A percentile compares a stretch with the other conserved stretches of the same genome.
Conservation (phyloP, 1,140 invertebrate species). For the Zaprionus lachaisei region DNA sequence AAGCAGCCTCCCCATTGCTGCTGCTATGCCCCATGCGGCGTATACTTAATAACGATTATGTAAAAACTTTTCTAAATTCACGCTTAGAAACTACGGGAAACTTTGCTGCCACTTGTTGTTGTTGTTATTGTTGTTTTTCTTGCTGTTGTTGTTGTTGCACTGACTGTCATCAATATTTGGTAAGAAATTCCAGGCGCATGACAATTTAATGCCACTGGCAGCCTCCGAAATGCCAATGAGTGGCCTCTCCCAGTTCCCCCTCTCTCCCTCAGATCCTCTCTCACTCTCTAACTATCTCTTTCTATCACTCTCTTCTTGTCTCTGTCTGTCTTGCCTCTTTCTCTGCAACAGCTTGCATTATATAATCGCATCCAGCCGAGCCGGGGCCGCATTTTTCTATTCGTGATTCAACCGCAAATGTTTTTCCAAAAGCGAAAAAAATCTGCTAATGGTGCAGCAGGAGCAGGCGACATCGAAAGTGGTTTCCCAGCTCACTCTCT, state of each 20-base stretch:
- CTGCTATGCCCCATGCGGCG: not conserved
- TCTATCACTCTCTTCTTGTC: conserved; percentile 28
- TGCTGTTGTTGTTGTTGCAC: not conserved
- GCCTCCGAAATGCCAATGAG: conserved; percentile 35
- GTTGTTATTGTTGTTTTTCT: not conserved
- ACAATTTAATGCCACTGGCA: conserved; percentile 64
- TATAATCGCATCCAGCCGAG: conserved; percentile 63
- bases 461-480: conserved; percentile 70
- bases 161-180: conserved; percentile 76
- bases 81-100: conserved; percentile 37
- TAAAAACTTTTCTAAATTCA: conserved; percentile 53
- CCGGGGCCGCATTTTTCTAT: conserved; percentile 50
- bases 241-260: conserved; percentile 9
- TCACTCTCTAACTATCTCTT: conserved; percentile 1
- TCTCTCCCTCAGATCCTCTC: not conserved
- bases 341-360: conserved; percentile 41
- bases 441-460: conserved; percentile 68
- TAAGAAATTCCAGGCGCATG: conserved; percentile 73
- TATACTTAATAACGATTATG: conserved; percentile 47
- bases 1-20: conserved; percentile 17
- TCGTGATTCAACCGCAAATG: conserved; percentile 56
- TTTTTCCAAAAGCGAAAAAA: conserved; percentile 59
- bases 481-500: conserved; percentile 31
- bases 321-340: conserved; percentile 20
- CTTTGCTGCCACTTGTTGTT: not conserved